Evolutionary conservation across 2,888 invertebrate genomes (phyloP).

Genomic region (Mamestra brassicae): DNA sequence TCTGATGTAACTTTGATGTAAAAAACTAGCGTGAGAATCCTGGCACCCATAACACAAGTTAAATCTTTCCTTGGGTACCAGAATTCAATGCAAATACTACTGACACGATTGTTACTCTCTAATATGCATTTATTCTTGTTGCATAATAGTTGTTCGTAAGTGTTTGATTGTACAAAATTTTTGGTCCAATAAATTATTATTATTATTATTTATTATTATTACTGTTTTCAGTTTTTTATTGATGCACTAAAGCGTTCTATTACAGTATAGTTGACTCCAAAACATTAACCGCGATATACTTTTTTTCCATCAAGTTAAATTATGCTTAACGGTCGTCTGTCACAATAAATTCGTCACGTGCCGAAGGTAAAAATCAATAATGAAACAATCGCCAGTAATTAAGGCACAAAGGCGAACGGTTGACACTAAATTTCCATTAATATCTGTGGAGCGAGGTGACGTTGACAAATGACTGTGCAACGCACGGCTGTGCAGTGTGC

Average conservation of each 20-base stretch:
- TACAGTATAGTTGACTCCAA: not conserved
- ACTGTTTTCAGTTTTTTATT: not conserved
- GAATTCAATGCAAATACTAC: too few species aligned
- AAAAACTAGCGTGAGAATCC: too few species aligned
- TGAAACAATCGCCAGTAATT: slow-evolving; percentile 81
- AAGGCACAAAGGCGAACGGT: slow-evolving; percentile 78
- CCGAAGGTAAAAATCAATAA: slow-evolving; percentile 71
- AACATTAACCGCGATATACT: slow-evolving; percentile 7
- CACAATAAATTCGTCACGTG: slow-evolving; percentile 52
- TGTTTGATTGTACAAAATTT: too few species aligned
- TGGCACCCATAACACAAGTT: too few species aligned
- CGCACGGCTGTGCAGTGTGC: slow-evolving; percentile 61
- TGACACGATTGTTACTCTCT: too few species aligned
- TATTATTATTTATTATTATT: not conserved
- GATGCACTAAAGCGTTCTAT: not conserved
- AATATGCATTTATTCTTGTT: too few species aligned
- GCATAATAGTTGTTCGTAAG: too few species aligned
- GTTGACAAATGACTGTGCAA: slow-evolving; percentile 82
- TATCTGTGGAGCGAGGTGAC: slow-evolving; percentile 76
- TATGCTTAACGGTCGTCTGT: slow-evolving; percentile 16
- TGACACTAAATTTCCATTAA: slow-evolving; percentile 86
- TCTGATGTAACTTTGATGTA: too few species aligned
- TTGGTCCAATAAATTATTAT: too few species aligned
- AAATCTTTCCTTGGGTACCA: too few species aligned
- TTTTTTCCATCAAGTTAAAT: slow-evolving; percentile 29